Evolutionary conservation across 2,113 vertebrate species (phyloP), one percentile per base, ranked within the genome.

Genomic region (Tretioscincus oriximinensis): DNA sequence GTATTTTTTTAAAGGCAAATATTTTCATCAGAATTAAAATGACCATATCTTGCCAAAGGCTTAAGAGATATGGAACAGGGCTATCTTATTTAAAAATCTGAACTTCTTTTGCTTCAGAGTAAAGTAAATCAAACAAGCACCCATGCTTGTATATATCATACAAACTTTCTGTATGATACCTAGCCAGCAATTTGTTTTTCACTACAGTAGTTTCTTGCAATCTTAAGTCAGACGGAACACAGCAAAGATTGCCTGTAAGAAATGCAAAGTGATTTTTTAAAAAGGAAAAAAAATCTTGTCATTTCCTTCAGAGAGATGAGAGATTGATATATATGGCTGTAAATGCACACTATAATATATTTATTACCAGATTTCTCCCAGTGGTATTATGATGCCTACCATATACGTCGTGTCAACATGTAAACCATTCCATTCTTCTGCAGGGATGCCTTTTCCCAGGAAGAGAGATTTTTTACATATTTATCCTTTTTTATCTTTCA

Each of bases 181-280:
- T 87, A 89, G 78, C 84, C 83, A 86, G 85, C 70, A 0, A 85
- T 90, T 88, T 92, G 76, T 87, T 92, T 92, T 89, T 90, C 89
- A 88, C 87, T 85, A 85, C n/a, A 18, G 81, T 90, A 91, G 86
- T 83, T 90, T 89, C 90, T 91, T 89, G 84, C 78, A 91, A 92
- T 90, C 81, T 85, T 87, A 92, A 85, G 81, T 92, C 81, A 91
- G 85, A 84, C 75, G 74, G 72, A 88, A 84, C 3, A 1, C 31
- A 82, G 54, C 82, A 79, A 77, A 88, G 71, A 83, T 90, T 88
- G 83, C 82, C 85, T 81, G 68, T 75, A 88, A 90, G 86, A 90
- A 90, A 91, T 88, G 83, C 83, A 89, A 88, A 90, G 69, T 1
- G 1, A 54, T 81, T 68, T 81, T 78, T 20, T 61, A 76, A 81